Base-by-base conservation (phyloP, 2,888 invertebrate genomes). In the Dione juno region DNA sequence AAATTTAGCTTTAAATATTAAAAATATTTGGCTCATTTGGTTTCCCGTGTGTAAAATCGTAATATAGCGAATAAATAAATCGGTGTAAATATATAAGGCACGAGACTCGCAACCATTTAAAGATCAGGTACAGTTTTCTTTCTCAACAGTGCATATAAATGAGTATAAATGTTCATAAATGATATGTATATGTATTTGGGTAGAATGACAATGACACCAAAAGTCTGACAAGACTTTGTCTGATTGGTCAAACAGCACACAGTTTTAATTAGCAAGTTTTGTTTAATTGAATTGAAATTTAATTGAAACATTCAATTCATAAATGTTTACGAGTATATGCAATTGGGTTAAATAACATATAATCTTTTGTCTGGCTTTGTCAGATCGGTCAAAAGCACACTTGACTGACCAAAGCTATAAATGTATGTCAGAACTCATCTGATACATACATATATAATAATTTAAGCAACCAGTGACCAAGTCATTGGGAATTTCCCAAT, bases 41-140 rank as follows among this genome's bases (percentile, higher is more conserved):
- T 13, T 21, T 9, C 43, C 3, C 16, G n/a, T 28, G 16, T 61
- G 45, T n/a, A 35, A 45, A 11, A 21, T 61, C 28, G n/a, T 43
- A 43, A 43, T 43, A 59, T 16, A 21, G 52, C 35, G 45, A 48
- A 48, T 35, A 48, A 48, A 63, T 16, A 35, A 48, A 28, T 35
- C 19, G 21, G 7, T 63, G 48, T 48, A 48, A 48, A 63, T 63
- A 63, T 21, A 35, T 52, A 64, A 64, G 64, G 64, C 64, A 64
- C 48, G 35, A 50, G n/a, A 63, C 13, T 48, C 37, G 50, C 64
- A 50, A 37, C 19, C 48, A 21, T 9, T 28, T 3, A 48, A 48
- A 37, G 35, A 16, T 64, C 50, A 52, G 16, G 40, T 40, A 64
- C 64, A 50, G 16, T 50, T 50, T 21, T 19, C 7, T 19, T 41